Percentiles rank a stretch among this genome's conserved stretches.
These are phyloP conservation scores for Nicator chloris DNA, from an alignment of 2,113 vertebrate genomes.

Conservation along the genomic window DNA sequence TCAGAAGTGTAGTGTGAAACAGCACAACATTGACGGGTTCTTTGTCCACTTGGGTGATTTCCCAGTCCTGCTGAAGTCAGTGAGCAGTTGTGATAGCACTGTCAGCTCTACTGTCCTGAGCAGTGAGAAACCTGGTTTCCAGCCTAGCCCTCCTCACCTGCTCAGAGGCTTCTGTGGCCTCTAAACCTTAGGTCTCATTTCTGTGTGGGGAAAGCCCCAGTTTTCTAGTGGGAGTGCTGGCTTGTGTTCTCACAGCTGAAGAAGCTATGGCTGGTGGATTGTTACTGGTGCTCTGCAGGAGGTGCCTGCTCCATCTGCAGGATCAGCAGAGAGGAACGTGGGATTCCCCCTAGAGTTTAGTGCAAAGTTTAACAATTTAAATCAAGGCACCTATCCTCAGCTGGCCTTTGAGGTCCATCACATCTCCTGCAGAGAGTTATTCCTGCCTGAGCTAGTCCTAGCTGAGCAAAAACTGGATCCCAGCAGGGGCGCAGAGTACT, in stretches of 20 bases:
- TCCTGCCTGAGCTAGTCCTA: background rate
- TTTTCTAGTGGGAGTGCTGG: background rate
- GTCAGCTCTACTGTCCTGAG: background rate
- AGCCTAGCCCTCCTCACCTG: background rate
- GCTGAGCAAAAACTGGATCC: background rate
- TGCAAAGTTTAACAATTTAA: background rate
- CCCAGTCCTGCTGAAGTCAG: background rate
- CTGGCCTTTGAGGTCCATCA: background rate
- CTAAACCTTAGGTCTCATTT: background rate
- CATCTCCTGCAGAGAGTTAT: background rate
- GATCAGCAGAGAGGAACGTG: background rate
- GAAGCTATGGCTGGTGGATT: background rate
- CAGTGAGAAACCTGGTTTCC: background rate
- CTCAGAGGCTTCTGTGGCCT: background rate
- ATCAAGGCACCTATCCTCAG: background rate
- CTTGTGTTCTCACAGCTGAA: background rate
- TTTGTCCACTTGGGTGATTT: background rate
- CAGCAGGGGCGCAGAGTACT: background rate
- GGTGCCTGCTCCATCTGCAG: background rate
- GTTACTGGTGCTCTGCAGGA: background rate
- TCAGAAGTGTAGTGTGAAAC: background rate
- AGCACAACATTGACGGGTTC: background rate
- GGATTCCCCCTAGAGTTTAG: background rate
- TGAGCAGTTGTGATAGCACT: background rate
- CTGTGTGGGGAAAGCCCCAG: background rate